Evolutionary conservation across 2,888 invertebrate species (phyloP).

Genomic region (Hydropsyche betteni): DNA sequence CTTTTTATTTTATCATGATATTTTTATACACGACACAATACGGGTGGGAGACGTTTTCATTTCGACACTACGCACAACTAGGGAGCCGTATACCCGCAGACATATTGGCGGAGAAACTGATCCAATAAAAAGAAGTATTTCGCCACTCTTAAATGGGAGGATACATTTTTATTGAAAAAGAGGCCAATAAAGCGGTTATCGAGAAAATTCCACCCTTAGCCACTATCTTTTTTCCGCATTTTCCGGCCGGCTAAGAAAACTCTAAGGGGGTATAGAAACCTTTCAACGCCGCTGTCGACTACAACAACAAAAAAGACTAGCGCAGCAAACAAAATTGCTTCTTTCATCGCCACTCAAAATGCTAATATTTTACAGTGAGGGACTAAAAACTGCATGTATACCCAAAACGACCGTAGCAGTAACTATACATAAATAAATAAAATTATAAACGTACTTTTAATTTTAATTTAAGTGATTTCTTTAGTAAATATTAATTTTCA

Average conservation of each 20-base stretch:
- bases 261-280: slow-evolving; percentile 17
- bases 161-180: slow-evolving; percentile 42
- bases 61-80: too few species aligned
- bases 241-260: slow-evolving; percentile 21
- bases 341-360: slow-evolving; percentile 35
- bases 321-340: slow-evolving; percentile 22
- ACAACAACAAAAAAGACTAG: slow-evolving; percentile 5
- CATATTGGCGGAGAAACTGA: slow-evolving; percentile 21
- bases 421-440: too few species aligned
- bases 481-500: too few species aligned
- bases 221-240: slow-evolving; percentile 31
- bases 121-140: slow-evolving; percentile 44
- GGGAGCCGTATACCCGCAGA: neutral
- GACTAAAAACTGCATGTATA: too few species aligned
- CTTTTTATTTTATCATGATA: too few species aligned
- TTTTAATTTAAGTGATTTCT: too few species aligned
- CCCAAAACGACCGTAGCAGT: too few species aligned
- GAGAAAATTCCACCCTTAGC: slow-evolving; percentile 31
- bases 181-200: slow-evolving; percentile 42
- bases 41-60: too few species aligned
- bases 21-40: too few species aligned
- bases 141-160: slow-evolving; percentile 19
- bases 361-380: slow-evolving; percentile 31
- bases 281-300: slow-evolving; percentile 14
- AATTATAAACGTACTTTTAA: too few species aligned